Evolutionary conservation across 2,113 vertebrate species (phyloP).

Genomic region (Hippocampus comes): DNA sequence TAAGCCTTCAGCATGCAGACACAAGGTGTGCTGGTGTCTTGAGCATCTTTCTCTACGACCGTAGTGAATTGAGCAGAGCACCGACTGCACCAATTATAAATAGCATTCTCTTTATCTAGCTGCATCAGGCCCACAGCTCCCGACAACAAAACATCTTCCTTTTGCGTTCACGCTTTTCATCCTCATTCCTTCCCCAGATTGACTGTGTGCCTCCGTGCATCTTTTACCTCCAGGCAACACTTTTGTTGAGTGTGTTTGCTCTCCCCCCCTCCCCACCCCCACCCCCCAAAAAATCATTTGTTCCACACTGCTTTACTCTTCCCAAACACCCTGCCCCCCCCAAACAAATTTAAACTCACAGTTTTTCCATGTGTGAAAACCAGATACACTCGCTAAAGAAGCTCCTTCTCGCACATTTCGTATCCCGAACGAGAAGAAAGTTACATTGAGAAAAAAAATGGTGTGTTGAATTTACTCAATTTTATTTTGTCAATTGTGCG

Average conservation of each 20-base stretch:
- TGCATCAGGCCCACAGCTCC: constrained; percentile 6
- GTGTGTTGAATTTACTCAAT: too few species aligned
- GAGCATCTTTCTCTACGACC: not conserved
- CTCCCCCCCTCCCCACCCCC: not conserved
- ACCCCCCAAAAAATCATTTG: constrained; percentile 16
- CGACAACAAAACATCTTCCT: constrained; percentile 25
- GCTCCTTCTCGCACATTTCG: not conserved
- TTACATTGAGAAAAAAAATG: not conserved
- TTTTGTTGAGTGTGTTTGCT: constrained; percentile 29
- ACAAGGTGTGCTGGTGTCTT: not conserved
- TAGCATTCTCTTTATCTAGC: constrained; percentile 15
- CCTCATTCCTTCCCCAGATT: constrained; percentile 23
- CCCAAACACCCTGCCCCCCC: constrained; percentile 2
- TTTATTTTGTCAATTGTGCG: too few species aligned
- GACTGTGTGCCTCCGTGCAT: constrained; percentile 24
- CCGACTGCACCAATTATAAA: constrained; percentile 26
- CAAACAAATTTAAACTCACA: not conserved
- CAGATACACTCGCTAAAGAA: not conserved
- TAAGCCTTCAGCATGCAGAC: constrained; percentile 5
- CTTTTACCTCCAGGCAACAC: constrained; percentile 22
- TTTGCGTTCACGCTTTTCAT: constrained; percentile 24
- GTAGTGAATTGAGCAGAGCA: constrained; percentile 3
- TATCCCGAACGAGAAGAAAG: not conserved
- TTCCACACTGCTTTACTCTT: constrained; percentile 15
- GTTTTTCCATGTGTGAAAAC: constrained; percentile 3